Base-by-base conservation (phyloP, 2,797 vertebrate species). In the Macroramphosus scolopax region DNA sequence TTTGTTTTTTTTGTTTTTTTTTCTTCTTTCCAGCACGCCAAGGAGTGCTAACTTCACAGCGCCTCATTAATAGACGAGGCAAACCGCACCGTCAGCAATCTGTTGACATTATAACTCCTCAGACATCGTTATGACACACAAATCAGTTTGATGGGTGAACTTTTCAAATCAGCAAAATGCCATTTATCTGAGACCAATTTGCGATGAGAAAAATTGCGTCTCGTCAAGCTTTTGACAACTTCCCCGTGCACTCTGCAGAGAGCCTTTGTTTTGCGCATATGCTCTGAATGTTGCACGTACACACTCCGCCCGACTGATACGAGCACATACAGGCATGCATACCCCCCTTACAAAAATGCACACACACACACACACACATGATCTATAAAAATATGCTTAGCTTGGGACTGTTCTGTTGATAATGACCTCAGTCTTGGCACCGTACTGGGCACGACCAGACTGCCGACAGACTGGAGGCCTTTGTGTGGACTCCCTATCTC, bases 361-460 rank as follows among this genome's bases (percentile, higher is more conserved):
- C 58, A 55, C 49, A 64, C 54, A 56, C 30, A 50, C 47, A 68
- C 51, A 70, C 63, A 56, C 49, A 51, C 68, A 75, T 66, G 73
- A 59, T 74, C 76, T 84, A 86, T 83, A 80, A 87, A 88, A 88
- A 87, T 84, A 86, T 78, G 80, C 81, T 78, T 78, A 55, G 51
- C 83, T 86, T 71, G 74, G 78, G 80, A 78, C 72, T 41, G 66
- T 58, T 65, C 64, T 86, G 83, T 78, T 86, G 87, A 87, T 83
- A 85, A 88, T 89, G 88, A 91, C 87, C 85, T 88, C 87, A 90
- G 77, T 63, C 76, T 88, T 89, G 88, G 89, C 88, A 85, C 80
- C 43, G 61, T 15, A 55, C 50, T 44, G 72, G 80, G 72, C 82
- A 82, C 71, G 82, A 83, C 83, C 77, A 84, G 85, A 87, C 85